Conservation (phyloP, 2,113 vertebrate species). For the Pitta sordida region DNA sequence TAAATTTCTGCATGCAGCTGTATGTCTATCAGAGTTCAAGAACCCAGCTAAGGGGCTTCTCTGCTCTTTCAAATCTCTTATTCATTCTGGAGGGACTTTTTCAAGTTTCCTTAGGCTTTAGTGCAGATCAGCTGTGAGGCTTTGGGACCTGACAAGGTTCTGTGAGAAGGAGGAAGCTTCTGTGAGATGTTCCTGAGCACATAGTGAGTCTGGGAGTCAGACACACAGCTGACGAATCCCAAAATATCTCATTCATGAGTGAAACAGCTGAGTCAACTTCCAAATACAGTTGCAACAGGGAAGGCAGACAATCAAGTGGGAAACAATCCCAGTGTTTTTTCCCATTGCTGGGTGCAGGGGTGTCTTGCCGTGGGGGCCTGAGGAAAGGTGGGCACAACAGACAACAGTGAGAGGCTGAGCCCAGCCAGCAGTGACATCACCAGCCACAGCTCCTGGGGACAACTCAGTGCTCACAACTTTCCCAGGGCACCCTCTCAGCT, state of each 20-base stretch:
- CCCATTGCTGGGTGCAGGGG: accelerated
- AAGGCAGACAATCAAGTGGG: neutral
- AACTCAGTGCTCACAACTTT: neutral
- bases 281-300: neutral
- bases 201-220: neutral
- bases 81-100: neutral
- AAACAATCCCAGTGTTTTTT: neutral
- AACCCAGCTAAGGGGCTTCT: neutral
- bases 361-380: accelerated
- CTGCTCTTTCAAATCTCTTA: neutral
- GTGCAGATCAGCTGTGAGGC: neutral
- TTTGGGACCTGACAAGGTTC: neutral
- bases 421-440: neutral
- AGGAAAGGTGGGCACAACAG: neutral
- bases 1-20: neutral
- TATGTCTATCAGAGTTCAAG: neutral
- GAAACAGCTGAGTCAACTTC: neutral
- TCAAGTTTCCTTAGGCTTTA: neutral
- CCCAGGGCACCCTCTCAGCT: neutral
- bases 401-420: neutral
- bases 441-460: accelerated
- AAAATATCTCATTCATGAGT: neutral
- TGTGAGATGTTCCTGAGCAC: neutral
- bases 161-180: neutral
- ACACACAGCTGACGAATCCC: neutral